phyloP scores from a whole-genome alignment of 2,888 invertebrate genomes.

The Lobophora halterata region DNA sequence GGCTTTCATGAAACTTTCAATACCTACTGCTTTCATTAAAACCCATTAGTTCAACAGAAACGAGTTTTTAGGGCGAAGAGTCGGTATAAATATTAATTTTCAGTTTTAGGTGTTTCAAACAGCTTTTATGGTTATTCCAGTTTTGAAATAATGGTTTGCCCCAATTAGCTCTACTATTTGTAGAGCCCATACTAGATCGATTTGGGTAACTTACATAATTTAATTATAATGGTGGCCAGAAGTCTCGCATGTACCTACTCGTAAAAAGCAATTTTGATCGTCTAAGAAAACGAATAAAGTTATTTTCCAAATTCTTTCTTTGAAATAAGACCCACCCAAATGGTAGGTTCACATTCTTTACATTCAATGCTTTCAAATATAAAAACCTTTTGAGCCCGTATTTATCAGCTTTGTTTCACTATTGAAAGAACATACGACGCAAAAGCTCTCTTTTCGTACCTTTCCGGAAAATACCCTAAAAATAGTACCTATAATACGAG shows the following conservation, averaged over 20 bases:
- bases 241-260: no score
- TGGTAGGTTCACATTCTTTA: no score
- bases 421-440: conserved; percentile 5
- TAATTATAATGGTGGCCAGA: no score
- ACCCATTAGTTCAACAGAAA: conserved; percentile 21
- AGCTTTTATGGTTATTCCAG: conserved; percentile 1
- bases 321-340: no score
- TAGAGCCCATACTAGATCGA: no score
- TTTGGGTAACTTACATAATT: no score
- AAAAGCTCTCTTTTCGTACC: conserved; percentile 7
- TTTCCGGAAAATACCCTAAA: conserved; percentile 2
- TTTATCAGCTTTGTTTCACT: conserved; percentile 3
- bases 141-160: conserved; percentile 1
- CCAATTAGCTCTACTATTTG: no score
- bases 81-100: conserved; percentile 12
- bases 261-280: no score
- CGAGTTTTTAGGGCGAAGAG: conserved; percentile 13
- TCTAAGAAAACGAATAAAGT: no score
- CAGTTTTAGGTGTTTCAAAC: conserved; percentile 2
- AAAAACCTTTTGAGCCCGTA: conserved; percentile 21
- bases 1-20: conserved; percentile 15
- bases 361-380: no score
- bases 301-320: no score
- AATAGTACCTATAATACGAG: no score
- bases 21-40: conserved; percentile 28